Evolutionary conservation across 2,888 invertebrate genomes (phyloP).

Genomic region (Automeris io): DNA sequence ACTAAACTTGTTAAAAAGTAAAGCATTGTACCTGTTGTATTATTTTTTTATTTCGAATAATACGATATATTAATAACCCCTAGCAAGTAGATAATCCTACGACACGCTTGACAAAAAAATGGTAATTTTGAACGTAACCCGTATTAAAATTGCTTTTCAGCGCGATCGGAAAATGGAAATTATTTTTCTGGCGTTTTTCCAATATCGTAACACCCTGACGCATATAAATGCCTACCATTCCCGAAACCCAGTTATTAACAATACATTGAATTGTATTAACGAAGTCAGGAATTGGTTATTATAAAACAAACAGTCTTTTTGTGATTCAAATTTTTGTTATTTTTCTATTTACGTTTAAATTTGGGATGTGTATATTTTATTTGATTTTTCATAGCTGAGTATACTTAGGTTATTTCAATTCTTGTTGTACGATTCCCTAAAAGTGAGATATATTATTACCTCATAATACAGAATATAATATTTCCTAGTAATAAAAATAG

Average conservation of each 20-base stretch:
- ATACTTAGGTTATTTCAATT: no score
- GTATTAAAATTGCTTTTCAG: constrained; percentile 16
- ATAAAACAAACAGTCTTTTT: constrained; percentile 14
- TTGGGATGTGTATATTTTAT: not conserved
- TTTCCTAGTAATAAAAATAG: no score
- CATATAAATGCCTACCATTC: constrained; percentile 28
- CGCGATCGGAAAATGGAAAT: constrained; percentile 26
- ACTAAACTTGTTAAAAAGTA: no score
- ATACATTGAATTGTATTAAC: not conserved
- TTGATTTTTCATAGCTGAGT: no score
- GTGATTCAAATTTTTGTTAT: constrained; percentile 17
- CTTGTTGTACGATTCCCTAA: no score
- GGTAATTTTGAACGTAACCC: constrained; percentile 7
- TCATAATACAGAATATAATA: no score
- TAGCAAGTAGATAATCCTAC: no score
- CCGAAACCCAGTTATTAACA: not conserved
- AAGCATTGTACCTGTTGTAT: no score
- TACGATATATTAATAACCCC: no score
- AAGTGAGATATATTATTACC: no score
- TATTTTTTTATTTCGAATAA: no score
- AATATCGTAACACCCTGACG: constrained; percentile 31
- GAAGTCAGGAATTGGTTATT: no score
- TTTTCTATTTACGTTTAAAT: constrained; percentile 10
- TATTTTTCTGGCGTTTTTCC: constrained; percentile 30
- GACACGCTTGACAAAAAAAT: not conserved